Evolutionary conservation across 2,113 vertebrate genomes (phyloP), one percentile per base, ranked within the genome.

Genomic region (Pycnonotus jocosus): DNA sequence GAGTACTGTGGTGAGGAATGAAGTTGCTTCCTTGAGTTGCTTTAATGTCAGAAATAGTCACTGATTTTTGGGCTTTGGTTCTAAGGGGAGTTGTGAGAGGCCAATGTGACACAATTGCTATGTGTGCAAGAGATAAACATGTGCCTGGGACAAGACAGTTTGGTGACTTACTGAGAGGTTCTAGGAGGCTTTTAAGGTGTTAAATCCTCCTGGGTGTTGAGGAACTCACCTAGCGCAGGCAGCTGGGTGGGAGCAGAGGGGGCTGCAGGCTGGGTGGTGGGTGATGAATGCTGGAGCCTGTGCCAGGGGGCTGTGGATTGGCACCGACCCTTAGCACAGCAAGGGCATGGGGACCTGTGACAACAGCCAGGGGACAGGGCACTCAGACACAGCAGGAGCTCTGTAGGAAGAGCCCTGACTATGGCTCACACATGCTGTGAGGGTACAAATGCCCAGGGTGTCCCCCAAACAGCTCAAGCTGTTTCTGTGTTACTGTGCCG

Each of bases 61-160:
- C 2, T 45, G 48, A 30, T 35, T 85, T 90, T 28, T 0, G 0
- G 20, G 9, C 28, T 87, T 69, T 69, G 18, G 17, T 25, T 94
- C 42, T 15, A 54, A 53, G 27, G 27, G 21, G 12, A 35, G 15
- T 8, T 54, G 11, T 22, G 51, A 12, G 17, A 60, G 17, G 19
- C 19, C 0, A 0, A 0, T 16, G 28, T 6, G 8, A 19, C 48
- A 31, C 44, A 12, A 7, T 18, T 27, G 12, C 10, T 12, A 10
- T 4, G 2, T 14, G n/a, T 27, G 15, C 24, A 23, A 19, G 40
- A 57, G 9, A 7, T 40, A 37, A 23, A 31, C 9, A 2, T 50
- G 15, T 42, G 9, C 13, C 30, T 37, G 40, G 11, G 11, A 51
- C 19, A 15, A 51, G 42, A 2, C n/a, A 58, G 23, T 6, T 23